Evolutionary conservation across 2,113 vertebrate genomes (phyloP), one percentile per base, ranked within the genome.

Genomic region (Tamias sibiricus): DNA sequence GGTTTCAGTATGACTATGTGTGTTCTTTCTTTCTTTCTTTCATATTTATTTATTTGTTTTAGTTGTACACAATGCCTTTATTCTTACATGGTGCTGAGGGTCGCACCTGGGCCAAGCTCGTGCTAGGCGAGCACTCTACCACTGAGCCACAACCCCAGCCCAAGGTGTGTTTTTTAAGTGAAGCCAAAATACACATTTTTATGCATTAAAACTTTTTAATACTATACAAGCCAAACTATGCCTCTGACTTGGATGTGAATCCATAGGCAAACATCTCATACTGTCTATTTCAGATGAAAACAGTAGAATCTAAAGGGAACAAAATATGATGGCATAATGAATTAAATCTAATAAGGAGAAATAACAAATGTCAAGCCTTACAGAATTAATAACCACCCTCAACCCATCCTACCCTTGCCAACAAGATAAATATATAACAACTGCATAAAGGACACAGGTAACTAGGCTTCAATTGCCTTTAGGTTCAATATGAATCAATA

Each of bases 201-300:
- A 94, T 54, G 35, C 57, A 81, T 76, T 84, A 84, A 81, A 94
- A 85, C 6, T 84, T 92, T 54, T 76, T 84, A 96, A 95, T 35
- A 91, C 44, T 69, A 77, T 74, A 64, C 40, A 97, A 59, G 20
- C 6, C 30, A 95, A 92, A 71, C 66, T 47, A 44, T 77, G 40
- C 66, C 28, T 86, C 32, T 77, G 57, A 91, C 35, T 72, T 82
- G 59, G 71, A 92, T 92, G 16, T 69, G 72, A 89, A 77, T 49
- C 75, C 37, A 26, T 6, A 90, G 64, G 28, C 32, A 90, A 75
- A 42, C 85, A 66, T 28, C 85, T 90, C 5, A 24, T 16, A 84
- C 17, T 72, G 30, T 86, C 52, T 85, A 32, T 89, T 96, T 95
- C 54, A 94, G 80, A 90, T 68, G 44, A 81, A 32, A 74, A 68